Evolutionary conservation across 2,113 vertebrate species (phyloP), one percentile per base, ranked within the genome.

Genomic region (Lamprotornis superbus): DNA sequence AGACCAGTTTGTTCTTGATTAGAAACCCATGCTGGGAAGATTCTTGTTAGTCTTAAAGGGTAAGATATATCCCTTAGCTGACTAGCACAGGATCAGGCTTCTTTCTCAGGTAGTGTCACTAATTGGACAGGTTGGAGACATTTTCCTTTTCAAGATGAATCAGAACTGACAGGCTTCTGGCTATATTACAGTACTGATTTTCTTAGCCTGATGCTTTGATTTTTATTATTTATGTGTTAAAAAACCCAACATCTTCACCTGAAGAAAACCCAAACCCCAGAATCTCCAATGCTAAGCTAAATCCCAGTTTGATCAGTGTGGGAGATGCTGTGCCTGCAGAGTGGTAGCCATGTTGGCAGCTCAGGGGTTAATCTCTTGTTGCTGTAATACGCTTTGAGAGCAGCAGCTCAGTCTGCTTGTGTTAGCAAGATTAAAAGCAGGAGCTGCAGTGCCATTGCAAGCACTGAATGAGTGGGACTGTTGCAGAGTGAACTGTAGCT

Each of bases 351-450:
- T 98, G 97, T 98, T 98, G 98, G 98, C 95, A 97, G 93, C 73
- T 93, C 92, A 97, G 94, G 97, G 97, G 98, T 98, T 98, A 98
- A 98, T 97, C 97, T 98, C 98, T 98, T 98, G 98, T 98, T 98
- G 98, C 98, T 98, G 98, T 97, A 97, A 98, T 97, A 97, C 69
- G 90, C 96, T 96, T 97, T 95, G 97, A 96, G 97, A 98, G 98
- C 98, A 95, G 93, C 97, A 97, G 98, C 98, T 98, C 98, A 95
- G 98, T 97, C 98, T 98, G 98, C 98, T 97, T 98, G 97, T 97
- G 98, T 98, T 98, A 98, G 98, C 98, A 96, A 97, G 98, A 98
- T 98, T 98, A 98, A 98, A 97, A 97, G 98, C 97, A 98, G 98
- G 98, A 98, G 98, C 98, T 98, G 98, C 98, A 98, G 98, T 98